These are phyloP conservation scores for Cephus pulcher DNA, from an alignment of 2,888 invertebrate species.

Conservation along the genomic window DNA sequence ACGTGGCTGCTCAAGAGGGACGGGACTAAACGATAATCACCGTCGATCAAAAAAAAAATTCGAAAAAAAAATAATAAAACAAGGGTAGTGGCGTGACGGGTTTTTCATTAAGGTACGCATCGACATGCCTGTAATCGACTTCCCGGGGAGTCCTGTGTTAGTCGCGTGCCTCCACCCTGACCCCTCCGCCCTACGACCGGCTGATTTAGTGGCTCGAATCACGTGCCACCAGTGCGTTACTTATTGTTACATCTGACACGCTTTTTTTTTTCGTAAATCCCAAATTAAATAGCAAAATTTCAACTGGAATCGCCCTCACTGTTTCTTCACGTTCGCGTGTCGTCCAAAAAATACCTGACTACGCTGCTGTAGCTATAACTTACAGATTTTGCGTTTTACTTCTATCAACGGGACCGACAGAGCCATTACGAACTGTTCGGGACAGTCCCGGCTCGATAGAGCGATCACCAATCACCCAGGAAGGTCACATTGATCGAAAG, in stretches of 20 bases:
- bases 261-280: constrained; percentile 13
- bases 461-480: not conserved
- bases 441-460: not conserved
- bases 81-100: not conserved
- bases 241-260: not conserved
- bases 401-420: not conserved
- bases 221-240: constrained; percentile 5
- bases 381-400: too few relatives aligned
- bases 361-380: too few relatives aligned
- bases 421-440: not conserved
- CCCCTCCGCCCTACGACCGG: not conserved
- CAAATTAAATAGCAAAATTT: not conserved
- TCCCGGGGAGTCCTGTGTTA: not conserved
- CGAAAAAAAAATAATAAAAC: too few relatives aligned
- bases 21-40: not conserved
- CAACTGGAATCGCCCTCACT: not conserved
- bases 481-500: not conserved
- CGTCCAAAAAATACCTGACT: not conserved
- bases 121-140: not conserved
- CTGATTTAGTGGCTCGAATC: not conserved
- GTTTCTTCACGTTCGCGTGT: not conserved
- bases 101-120: not conserved
- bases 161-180: not conserved
- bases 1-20: not conserved
- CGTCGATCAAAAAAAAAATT: not conserved